Evolutionary conservation across 35 echinoderm and acorn worm species (phyloP).

Genomic region (Apostichopus japonicus): DNA sequence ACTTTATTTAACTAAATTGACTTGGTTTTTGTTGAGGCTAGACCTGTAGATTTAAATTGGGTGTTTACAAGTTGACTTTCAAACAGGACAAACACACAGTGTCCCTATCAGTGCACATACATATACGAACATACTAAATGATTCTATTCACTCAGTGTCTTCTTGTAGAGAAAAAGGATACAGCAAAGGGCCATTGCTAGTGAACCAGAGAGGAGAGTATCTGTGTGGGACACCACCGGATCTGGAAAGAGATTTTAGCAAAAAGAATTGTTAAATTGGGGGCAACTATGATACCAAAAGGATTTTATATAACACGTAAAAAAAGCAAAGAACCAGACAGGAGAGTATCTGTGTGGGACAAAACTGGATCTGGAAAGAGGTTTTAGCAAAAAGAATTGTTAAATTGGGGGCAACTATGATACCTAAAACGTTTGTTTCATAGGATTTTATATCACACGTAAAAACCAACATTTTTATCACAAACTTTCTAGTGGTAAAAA

Average conservation of each 20-base stretch:
- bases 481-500: too few relatives aligned
- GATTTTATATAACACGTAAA: too few relatives aligned
- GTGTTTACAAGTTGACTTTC: too few relatives aligned
- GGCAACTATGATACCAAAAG: background rate
- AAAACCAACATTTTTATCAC: too few relatives aligned
- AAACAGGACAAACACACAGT: too few relatives aligned
- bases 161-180: slow-evolving; percentile 71
- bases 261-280: too few relatives aligned
- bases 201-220: slow-evolving; percentile 87
- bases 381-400: too few relatives aligned
- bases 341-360: slow-evolving; percentile 87
- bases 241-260: slow-evolving; percentile 57
- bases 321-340: slow-evolving; percentile 91
- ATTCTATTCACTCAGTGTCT: background rate
- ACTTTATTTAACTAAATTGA: too few relatives aligned
- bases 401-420: background rate
- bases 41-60: too few relatives aligned
- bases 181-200: slow-evolving; percentile 83
- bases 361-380: slow-evolving; percentile 68
- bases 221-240: slow-evolving; percentile 80
- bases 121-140: background rate
- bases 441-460: too few relatives aligned
- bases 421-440: too few relatives aligned
- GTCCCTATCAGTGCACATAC: background rate
- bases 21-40: too few relatives aligned